Base-by-base conservation (phyloP, 2,113 vertebrate species). In the Uria lomvia region DNA sequence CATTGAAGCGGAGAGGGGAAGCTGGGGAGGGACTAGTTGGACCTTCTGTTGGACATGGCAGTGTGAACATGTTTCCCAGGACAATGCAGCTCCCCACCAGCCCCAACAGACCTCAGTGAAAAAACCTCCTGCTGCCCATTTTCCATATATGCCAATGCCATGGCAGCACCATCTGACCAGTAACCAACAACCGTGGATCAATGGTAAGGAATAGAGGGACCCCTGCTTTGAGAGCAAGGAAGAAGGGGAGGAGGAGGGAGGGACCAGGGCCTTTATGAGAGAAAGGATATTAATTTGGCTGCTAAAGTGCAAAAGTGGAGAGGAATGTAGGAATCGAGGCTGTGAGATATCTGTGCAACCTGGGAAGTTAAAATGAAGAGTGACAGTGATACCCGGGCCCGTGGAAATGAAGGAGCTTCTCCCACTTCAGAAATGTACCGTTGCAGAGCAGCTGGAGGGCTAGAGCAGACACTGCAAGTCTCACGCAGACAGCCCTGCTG, bases 401-500 rank as follows among this genome's bases (percentile, higher is more conserved):
- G 1, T 5, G 53, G 86, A 77, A 91, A 71, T 0, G 9, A 88
- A 34, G 42, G 42, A 78, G 60, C 52, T 96, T 89, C 68, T 90
- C 75, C 76, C 80, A 59, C 10, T 30, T 84, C 43, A 95, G 78
- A 92, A 88, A 88, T 42, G 80, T 63, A 36, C 32, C 3, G 0
- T 2, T 83, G 72, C 67, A 94, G 90, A 93, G 86, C 92, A 96
- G 63, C 88, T 94, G 75, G 23, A 58, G 88, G 14, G 45, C 66
- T 71, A 29, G 24, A 90, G 90, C 34, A 86, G 75, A 20, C 68
- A 4, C 42, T 29, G 38, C 42, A 71, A 68, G 34, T 2, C 67
- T 59, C 88, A 88, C 1, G 0, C 45, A 59, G 85, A 26, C 2
- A 0, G 36, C 32, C 47, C 19, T 0, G 0, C 50, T 18, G 55